A percentile compares a stretch with the other conserved stretches of the same genome.
These are phyloP conservation scores for Capitulum mitella DNA, from an alignment of 2,888 invertebrate genomes.

Conservation along the genomic window DNA sequence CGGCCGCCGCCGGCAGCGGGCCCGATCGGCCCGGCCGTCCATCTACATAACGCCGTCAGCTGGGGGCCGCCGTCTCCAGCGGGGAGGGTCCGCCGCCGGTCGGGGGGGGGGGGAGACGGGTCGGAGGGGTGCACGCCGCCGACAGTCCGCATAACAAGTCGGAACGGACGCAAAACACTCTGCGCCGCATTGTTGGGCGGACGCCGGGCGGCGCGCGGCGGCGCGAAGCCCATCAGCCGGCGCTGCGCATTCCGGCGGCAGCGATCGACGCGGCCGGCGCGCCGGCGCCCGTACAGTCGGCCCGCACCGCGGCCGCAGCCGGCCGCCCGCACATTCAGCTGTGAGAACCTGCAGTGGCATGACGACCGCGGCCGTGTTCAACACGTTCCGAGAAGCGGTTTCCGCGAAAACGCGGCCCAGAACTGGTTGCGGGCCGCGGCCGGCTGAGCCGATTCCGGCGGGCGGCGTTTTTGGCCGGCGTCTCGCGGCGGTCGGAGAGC, in stretches of 20 bases:
- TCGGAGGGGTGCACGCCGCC: not conserved
- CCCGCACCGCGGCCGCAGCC: not conserved
- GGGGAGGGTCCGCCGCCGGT: not conserved
- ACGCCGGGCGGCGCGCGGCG: too few relatives aligned
- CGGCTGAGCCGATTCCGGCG: not conserved
- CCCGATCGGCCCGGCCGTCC: not conserved
- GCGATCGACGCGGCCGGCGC: not conserved
- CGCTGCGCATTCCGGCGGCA: not conserved
- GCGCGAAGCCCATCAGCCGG: not conserved
- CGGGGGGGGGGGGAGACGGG: not conserved
- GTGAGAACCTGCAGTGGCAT: not conserved
- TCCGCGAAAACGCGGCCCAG: not conserved
- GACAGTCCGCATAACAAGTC: not conserved
- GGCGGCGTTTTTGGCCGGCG: not conserved
- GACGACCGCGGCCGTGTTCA: not conserved
- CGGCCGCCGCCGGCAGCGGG: too few relatives aligned
- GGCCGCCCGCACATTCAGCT: not conserved
- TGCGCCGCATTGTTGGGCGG: too few relatives aligned
- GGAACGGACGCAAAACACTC: not conserved
- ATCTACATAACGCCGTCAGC: not conserved
- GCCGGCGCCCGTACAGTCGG: not conserved
- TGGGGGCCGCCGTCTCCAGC: not conserved
- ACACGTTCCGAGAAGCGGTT: not conserved
- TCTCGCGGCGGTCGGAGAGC: not conserved
- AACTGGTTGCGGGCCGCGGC: not conserved